Conservation (phyloP, 2,888 invertebrate species). For the Mystacides longicornis region DNA sequence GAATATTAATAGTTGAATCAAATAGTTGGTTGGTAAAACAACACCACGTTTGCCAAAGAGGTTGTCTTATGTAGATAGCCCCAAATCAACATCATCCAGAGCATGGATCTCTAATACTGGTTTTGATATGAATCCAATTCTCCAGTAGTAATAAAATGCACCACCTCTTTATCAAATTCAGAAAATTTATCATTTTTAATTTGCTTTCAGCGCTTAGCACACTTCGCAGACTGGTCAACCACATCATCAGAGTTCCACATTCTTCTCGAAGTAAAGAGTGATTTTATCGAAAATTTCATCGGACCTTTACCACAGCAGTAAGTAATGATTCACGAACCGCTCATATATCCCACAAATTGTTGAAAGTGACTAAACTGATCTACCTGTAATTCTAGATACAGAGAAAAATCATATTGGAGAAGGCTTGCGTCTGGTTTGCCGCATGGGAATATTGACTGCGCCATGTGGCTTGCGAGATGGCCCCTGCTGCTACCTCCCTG, state of each 20-base stretch:
- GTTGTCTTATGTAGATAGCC: no score
- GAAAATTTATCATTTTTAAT: not conserved
- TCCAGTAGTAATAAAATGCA: no score
- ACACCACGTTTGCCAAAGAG: no score
- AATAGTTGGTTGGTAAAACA: no score
- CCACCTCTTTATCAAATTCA: not conserved
- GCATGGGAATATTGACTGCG: conserved; percentile 50
- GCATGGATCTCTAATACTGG: no score
- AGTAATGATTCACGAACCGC: conserved; percentile 39
- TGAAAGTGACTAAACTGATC: not conserved
- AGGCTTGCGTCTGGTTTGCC: conserved; percentile 42
- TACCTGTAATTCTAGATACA: conserved; percentile 33
- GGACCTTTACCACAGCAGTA: conserved; percentile 49
- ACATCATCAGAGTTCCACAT: conserved; percentile 68
- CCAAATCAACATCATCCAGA: no score
- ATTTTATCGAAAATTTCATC: conserved; percentile 63
- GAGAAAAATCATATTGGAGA: conserved; percentile 43
- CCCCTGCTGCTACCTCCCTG: conserved; percentile 47
- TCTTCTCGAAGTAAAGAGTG: conserved; percentile 62
- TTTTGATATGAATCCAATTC: no score
- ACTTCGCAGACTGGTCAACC: conserved; percentile 70
- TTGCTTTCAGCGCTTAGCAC: conserved; percentile 51
- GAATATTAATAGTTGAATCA: no score
- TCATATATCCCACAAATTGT: not conserved
- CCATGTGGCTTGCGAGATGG: conserved; percentile 67